phyloP scores from a whole-genome alignment of 2,888 invertebrate species.

The Liposcelis brunnea region DNA sequence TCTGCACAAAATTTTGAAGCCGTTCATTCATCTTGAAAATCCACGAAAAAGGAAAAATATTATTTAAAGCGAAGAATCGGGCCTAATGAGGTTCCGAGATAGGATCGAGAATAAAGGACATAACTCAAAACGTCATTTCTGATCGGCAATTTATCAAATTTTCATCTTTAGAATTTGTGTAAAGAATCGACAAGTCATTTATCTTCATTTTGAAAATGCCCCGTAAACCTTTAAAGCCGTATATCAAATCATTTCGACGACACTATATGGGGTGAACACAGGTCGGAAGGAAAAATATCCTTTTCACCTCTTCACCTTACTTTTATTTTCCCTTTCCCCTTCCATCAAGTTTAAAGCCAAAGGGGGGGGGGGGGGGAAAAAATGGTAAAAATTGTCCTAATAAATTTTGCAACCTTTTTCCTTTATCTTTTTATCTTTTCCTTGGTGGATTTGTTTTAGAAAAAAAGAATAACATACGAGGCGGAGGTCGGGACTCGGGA shows the following conservation, averaged over 20 bases:
- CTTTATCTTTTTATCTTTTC: no score
- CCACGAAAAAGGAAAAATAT: not conserved
- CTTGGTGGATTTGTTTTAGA: no score
- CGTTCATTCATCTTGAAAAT: not conserved
- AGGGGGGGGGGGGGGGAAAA: not conserved
- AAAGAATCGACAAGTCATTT: no score
- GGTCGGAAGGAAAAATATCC: conserved; percentile 2
- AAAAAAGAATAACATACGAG: conserved; percentile 5
- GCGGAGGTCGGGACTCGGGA: conserved; percentile 10
- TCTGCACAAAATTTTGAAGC: no score
- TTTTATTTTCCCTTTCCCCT: not conserved
- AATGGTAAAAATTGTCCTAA: no score
- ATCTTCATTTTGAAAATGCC: no score
- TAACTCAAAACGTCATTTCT: not conserved
- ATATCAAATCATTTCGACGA: no score
- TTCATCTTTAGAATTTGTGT: not conserved
- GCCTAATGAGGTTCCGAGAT: not conserved
- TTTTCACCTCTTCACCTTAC: conserved; percentile 3
- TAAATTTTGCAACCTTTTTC: no score
- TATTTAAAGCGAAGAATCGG: not conserved
- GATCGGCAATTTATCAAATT: not conserved
- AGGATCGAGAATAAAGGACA: not conserved
- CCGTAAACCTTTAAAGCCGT: no score
- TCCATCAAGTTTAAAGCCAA: not conserved
- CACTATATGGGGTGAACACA: no score